phyloP scores from a whole-genome alignment of 1,140 invertebrate genomes.

The Helicoverpa zea region DNA sequence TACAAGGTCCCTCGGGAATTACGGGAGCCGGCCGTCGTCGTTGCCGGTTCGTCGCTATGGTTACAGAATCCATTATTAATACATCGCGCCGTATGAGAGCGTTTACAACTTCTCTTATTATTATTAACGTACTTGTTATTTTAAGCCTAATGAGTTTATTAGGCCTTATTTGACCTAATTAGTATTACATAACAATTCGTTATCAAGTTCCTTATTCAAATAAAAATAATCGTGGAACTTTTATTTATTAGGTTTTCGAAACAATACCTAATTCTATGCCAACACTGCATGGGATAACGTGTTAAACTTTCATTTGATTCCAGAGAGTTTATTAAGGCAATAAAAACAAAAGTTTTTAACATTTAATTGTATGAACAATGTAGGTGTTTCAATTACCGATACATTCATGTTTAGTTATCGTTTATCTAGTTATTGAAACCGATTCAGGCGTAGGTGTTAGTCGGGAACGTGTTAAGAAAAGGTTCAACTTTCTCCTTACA shows the following conservation, averaged over 20 bases:
- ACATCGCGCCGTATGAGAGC: too few species aligned
- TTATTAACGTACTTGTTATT: too few species aligned
- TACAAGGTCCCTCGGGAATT: constrained; percentile 59
- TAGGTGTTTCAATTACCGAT: constrained; percentile 35
- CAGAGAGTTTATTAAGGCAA: constrained; percentile 15
- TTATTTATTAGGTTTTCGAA: neutral
- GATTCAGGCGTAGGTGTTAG: constrained; percentile 26
- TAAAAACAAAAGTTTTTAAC: constrained; percentile 21
- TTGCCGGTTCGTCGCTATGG: neutral
- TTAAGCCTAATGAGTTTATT: too few species aligned
- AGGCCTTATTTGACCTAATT: too few species aligned
- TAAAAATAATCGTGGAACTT: neutral
- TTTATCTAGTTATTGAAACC: constrained; percentile 15
- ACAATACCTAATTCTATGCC: neutral
- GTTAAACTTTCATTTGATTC: neutral
- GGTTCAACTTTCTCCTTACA: constrained; percentile 35
- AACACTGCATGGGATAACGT: neutral
- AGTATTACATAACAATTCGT: too few species aligned
- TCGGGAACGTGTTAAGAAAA: constrained; percentile 1
- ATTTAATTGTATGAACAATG: constrained; percentile 18
- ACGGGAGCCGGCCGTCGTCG: neutral
- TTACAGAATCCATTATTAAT: constrained; percentile 8
- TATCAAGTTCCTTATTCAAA: too few species aligned
- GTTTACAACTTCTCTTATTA: too few species aligned
- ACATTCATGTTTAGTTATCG: constrained; percentile 1